Evolutionary conservation across 2,797 vertebrate species (phyloP), one percentile per base, ranked within the genome.

Genomic region (Diplodus puntazzo): DNA sequence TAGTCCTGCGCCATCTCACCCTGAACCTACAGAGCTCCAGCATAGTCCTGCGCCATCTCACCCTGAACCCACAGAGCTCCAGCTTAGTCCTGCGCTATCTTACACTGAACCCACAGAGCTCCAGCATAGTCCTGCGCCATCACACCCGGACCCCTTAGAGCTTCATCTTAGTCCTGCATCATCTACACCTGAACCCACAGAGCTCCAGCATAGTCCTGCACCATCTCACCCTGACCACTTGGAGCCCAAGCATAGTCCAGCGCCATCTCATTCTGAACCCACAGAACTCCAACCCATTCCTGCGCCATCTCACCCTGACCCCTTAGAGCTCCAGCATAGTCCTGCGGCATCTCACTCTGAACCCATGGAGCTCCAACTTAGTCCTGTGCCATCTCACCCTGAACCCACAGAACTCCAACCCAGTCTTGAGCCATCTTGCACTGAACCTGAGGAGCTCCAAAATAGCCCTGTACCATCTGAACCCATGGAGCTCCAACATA

Each of bases 321-420:
- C n/a, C 0, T 12, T 21, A 43, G 63, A 75, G 9, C 60, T n/a
- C 23, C 48, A 27, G 0, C 3, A 1, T 0, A 59, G 13, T 18
- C 42, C 42, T n/a, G 1, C 23, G 0, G 17, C n/a, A 11, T 11
- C 48, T 30, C 2, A 4, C 1, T 1, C 11, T 42, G 13, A 25
- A 23, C n/a, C 18, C 5, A 30, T 18, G n/a, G 64, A 73, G 12
- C 39, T 57, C 6, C 69, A 4, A 3, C 16, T 23, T 10, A 48
- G 53, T 75, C 64, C 45, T 9, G 48, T 3, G 10, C 27, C 9
- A 34, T 39, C 65, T 39, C 21, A 55, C 13, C 2, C 7, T 27
- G 25, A 54, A 30, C 53, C 23, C 3, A 11, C 7, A 65, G 62
- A 87, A 30, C n/a, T 27, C 48, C 78, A 68, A 46, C 49, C 62